Evolutionary conservation across 2,888 invertebrate genomes (phyloP), one percentile per base, ranked within the genome.

Genomic region (Cephus sareptanus): DNA sequence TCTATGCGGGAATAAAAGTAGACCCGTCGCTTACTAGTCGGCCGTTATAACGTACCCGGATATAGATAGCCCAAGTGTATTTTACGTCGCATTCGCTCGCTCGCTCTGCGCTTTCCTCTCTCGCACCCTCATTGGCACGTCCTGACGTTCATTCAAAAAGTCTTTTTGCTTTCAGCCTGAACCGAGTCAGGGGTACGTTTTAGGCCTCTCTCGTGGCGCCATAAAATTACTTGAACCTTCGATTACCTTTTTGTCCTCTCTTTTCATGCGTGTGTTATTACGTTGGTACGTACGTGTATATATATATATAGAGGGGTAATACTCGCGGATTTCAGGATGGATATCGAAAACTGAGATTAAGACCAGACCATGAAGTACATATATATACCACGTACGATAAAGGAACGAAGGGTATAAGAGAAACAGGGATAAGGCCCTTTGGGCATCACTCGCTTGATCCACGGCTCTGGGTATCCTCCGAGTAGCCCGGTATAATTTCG

Each of bases 401-500:
- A 56, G 15, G 23, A 56, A 56, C 15, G 23, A 56, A 56, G 23
- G 9, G 9, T 56, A 23, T 23, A 9, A 56, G 23, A 23, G 56
- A 23, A 23, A 6, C 9, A 23, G 23, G 9, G 15, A 9, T 9
- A 56, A 23, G 56, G 6, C 23, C 56, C 23, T 56, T 23, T 23
- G 56, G 56, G 56, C 56, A 23, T 56, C 56, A 9, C 56, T n/a
- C 33, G 34, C 40, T n/a, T 34, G 68, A 30, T 75, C 40, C 74
- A 68, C 74, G 68, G 68, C 56, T 73, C 11, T 30, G 37, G 69
- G 37, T 12, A 31, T 40, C 40, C 76, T 85, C 85, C 85, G 80
- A 84, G 88, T 88, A 88, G 88, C 89, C 85, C 85, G 88, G 87
- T 90, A 90, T 90, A 90, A 91, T 91, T 91, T 90, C 88, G 87